Percentiles rank a stretch among this genome's conserved stretches.
phyloP scores from a whole-genome alignment of 2,888 invertebrate genomes.

The Molanna angustata region DNA sequence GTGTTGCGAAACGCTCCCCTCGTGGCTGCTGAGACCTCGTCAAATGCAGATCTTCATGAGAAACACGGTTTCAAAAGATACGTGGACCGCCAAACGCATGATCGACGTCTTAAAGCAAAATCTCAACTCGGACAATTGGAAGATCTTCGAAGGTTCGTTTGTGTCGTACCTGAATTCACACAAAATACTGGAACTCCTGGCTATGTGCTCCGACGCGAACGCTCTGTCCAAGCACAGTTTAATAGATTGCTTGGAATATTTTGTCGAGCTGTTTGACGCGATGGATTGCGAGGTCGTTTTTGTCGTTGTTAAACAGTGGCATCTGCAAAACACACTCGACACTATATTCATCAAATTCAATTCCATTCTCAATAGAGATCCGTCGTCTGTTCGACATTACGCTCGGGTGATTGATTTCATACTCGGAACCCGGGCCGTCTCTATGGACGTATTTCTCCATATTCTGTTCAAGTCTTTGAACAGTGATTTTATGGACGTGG shows the following conservation, averaged over 20 bases:
- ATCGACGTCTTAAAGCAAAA: conserved; percentile 1
- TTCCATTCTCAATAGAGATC: conserved; percentile 8
- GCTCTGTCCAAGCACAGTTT: neutral
- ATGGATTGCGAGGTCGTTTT: conserved; percentile 5
- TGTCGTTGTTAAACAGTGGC: neutral
- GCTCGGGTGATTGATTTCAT: conserved; percentile 21
- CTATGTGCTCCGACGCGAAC: neutral
- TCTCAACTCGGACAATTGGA: conserved; percentile 7
- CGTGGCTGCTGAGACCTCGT: too few species aligned
- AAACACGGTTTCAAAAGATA: conserved; percentile 1
- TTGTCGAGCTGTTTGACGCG: neutral
- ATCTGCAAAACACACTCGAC: neutral
- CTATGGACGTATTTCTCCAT: too few species aligned
- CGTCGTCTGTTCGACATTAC: neutral
- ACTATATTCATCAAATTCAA: conserved; percentile 6
- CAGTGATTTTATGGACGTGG: too few species aligned
- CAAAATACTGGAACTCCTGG: neutral
- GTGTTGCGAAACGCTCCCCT: too few species aligned
- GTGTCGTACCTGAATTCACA: conserved; percentile 1
- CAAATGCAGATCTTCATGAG: too few species aligned
- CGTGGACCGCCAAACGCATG: conserved; percentile 1
- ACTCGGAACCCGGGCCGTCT: conserved; percentile 3
- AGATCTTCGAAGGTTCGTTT: conserved; percentile 8
- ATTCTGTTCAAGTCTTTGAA: too few species aligned
- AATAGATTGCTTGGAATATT: conserved; percentile 1